These are phyloP conservation scores for Tragulus kanchil DNA, from an alignment of 2,113 vertebrate genomes.

Conservation along the genomic window DNA sequence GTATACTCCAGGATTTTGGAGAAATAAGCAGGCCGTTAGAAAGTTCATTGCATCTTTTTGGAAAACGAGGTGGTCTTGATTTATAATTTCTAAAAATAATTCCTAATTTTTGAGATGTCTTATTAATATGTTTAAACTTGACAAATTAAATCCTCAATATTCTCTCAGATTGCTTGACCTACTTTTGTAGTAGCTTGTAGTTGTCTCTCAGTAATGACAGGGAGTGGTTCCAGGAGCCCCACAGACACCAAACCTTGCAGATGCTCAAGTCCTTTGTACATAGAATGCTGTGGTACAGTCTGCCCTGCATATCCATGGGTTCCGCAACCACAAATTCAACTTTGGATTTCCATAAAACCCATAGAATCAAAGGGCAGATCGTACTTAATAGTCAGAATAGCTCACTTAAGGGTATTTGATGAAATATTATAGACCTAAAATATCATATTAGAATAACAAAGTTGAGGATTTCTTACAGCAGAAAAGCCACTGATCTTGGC, in stretches of 20 bases:
- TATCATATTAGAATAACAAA: slow-evolving; percentile 20
- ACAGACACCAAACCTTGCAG: background rate
- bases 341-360: background rate
- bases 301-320: background rate
- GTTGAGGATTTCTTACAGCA: slow-evolving; percentile 28
- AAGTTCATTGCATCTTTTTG: background rate
- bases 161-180: background rate
- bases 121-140: slow-evolving; percentile 36
- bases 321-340: background rate
- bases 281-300: background rate
- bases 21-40: slow-evolving; percentile 14
- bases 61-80: background rate
- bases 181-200: background rate
- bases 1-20: slow-evolving; percentile 28
- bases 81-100: slow-evolving; percentile 1
- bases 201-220: background rate
- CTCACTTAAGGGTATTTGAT: background rate
- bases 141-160: background rate
- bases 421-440: background rate
- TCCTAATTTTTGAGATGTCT: slow-evolving; percentile 19
- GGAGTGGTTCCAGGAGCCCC: background rate
- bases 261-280: background rate
- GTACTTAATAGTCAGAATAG: background rate
- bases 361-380: background rate
- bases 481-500: background rate